phyloP scores from a whole-genome alignment of 2,113 vertebrate species.

The Arothron firmamentum region DNA sequence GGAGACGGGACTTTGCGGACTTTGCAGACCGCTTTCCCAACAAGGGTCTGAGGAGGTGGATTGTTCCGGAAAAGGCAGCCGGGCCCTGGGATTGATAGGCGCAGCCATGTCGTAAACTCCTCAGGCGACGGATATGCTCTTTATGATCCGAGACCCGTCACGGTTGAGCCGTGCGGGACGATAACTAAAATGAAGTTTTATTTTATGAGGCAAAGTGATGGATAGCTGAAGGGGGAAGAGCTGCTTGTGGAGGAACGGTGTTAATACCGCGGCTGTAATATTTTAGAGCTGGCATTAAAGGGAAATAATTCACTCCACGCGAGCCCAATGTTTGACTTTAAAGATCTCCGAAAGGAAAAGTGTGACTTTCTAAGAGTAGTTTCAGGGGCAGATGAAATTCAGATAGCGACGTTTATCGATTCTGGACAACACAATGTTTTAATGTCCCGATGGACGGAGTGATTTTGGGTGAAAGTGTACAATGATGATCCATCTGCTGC shows the following conservation, averaged over 20 bases:
- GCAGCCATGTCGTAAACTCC: constrained; percentile 38
- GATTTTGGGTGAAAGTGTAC: background rate
- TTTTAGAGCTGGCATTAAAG: constrained; percentile 13
- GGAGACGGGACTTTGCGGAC: constrained; percentile 50
- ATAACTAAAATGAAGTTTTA: constrained; percentile 22
- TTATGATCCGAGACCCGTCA: constrained; percentile 37
- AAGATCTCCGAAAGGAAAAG: background rate
- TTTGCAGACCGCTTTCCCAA: constrained; percentile 33
- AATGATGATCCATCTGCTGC: background rate
- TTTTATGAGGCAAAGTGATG: constrained; percentile 35
- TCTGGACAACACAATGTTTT: background rate
- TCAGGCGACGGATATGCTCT: constrained; percentile 34
- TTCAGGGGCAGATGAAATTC: too few species aligned
- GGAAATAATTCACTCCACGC: background rate
- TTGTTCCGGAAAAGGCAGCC: constrained; percentile 26
- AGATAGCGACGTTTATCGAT: too few species aligned
- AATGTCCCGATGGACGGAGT: background rate
- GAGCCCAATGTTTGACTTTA: background rate
- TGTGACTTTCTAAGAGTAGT: background rate
- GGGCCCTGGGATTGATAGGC: constrained; percentile 9
- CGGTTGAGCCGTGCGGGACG: constrained; percentile 19
- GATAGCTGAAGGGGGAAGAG: constrained; percentile 17
- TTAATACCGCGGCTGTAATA: constrained; percentile 24
- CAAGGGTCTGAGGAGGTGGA: too few species aligned
- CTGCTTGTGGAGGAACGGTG: constrained; percentile 14